Evolutionary conservation across 1,140 invertebrate genomes (phyloP).

Genomic region (Gyrodactylus bullatarudis): DNA sequence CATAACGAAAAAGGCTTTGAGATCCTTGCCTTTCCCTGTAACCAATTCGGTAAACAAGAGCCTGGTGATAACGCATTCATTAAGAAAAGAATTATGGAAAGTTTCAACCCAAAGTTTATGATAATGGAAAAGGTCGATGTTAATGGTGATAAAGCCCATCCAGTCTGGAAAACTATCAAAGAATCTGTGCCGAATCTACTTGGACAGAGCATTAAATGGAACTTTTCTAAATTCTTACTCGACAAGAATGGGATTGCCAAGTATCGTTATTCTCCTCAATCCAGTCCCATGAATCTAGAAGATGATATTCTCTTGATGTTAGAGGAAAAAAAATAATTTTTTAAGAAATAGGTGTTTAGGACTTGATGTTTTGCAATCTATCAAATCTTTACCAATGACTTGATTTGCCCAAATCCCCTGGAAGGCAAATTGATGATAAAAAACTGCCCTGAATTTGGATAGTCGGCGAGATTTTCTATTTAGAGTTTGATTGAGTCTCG

Average conservation of each 20-base stretch:
- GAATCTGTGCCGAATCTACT: neutral
- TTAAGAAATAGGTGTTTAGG: neutral
- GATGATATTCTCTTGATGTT: neutral
- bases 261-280: conserved; percentile 36
- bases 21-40: neutral
- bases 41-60: neutral
- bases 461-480: no score
- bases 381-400: neutral
- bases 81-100: neutral
- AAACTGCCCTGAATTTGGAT: no score
- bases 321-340: neutral
- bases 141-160: neutral
- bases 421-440: neutral
- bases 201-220: conserved; percentile 58
- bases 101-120: neutral
- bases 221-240: conserved; percentile 73
- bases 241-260: conserved; percentile 49
- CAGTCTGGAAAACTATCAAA: neutral
- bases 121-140: neutral
- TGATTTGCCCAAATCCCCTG: neutral
- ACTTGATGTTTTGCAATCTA: neutral
- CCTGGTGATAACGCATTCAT: neutral
- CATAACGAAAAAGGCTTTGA: neutral
- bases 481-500: no score
- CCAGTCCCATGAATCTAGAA: neutral